Percentiles rank a stretch among this genome's conserved stretches.
Evolutionary conservation across 2,113 vertebrate species (phyloP).

Genomic region (Amphilophus citrinellus): DNA sequence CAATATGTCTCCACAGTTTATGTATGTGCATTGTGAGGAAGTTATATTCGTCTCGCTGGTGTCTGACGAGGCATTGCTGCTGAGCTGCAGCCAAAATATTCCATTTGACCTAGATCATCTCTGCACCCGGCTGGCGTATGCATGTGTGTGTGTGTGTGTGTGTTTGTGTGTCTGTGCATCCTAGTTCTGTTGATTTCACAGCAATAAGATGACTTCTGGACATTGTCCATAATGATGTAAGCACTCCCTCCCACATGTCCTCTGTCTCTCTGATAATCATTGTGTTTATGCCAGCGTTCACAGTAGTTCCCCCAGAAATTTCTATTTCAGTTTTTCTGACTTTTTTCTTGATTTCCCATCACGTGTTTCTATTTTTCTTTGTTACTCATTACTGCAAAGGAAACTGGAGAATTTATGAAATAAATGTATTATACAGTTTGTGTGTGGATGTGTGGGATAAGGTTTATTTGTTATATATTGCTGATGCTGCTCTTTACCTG

Average conservation of each 20-base stretch:
- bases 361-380: background rate
- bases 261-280: conserved; percentile 35
- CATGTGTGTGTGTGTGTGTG: background rate
- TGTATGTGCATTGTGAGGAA: conserved; percentile 22
- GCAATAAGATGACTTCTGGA: conserved; percentile 42
- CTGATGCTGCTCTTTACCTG: conserved; percentile 10
- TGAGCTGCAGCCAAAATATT: conserved; percentile 60
- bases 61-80: conserved; percentile 47
- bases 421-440: background rate
- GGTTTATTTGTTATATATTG: conserved; percentile 36
- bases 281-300: conserved; percentile 32
- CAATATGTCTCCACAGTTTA: conserved; percentile 15
- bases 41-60: conserved; percentile 43
- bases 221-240: conserved; percentile 51
- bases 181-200: conserved; percentile 42
- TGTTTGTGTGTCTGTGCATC: conserved; percentile 33
- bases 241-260: conserved; percentile 46
- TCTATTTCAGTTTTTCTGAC: conserved; percentile 14
- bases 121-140: conserved; percentile 26
- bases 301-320: background rate
- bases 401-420: background rate
- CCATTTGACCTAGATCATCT: conserved; percentile 61
- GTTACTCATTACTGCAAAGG: background rate
- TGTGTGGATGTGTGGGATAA: background rate
- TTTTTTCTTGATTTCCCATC: background rate